phyloP scores from a whole-genome alignment of 2,113 vertebrate genomes.

The Chelonoidis abingdonii region DNA sequence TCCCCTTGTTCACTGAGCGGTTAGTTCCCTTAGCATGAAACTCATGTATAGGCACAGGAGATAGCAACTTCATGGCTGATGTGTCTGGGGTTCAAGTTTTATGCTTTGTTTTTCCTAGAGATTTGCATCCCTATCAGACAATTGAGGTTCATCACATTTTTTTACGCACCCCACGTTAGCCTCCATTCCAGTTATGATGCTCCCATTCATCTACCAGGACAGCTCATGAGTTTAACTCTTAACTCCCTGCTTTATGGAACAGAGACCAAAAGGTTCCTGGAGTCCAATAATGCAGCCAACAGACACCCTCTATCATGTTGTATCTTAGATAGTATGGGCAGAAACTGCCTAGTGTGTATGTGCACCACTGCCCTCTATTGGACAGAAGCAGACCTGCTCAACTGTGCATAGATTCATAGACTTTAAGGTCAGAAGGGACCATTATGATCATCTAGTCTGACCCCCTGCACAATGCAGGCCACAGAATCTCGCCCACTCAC shows the following conservation, averaged over 20 bases:
- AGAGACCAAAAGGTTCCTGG: background rate
- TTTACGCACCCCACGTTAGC: background rate
- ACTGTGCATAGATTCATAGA: background rate
- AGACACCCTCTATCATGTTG: background rate
- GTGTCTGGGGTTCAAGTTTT: background rate
- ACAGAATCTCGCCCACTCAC: no score
- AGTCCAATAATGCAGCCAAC: background rate
- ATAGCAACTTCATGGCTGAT: background rate
- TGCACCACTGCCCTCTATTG: background rate
- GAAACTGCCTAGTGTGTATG: background rate
- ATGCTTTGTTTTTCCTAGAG: background rate
- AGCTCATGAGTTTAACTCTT: background rate
- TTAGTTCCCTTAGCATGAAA: fast-evolving
- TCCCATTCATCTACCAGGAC: background rate
- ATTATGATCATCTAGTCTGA: no score
- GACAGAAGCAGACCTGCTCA: background rate
- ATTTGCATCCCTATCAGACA: background rate
- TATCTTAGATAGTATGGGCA: background rate
- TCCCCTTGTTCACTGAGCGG: background rate
- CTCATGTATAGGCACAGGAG: background rate
- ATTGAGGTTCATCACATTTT: background rate
- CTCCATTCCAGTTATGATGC: background rate
- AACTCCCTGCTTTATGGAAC: background rate
- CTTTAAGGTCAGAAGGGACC: no score
- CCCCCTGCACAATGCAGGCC: no score